These are phyloP conservation scores for Orthonevra nobilis DNA, from an alignment of 2,888 invertebrate genomes.

Conservation along the genomic window DNA sequence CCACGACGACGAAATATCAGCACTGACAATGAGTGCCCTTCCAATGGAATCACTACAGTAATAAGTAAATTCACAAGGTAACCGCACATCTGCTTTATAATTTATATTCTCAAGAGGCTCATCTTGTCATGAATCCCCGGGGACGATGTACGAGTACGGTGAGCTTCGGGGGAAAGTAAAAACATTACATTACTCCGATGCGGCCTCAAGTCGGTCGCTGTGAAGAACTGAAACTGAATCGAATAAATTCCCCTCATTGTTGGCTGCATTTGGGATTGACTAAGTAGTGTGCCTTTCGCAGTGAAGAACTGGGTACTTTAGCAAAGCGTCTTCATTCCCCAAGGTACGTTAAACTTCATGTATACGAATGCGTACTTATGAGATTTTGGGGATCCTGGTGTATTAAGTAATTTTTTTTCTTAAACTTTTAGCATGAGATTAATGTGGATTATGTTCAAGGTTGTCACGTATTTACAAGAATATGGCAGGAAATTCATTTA, in stretches of 20 bases:
- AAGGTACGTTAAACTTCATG: conserved; percentile 1
- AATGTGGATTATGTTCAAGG: too few relatives aligned
- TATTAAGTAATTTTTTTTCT: too few relatives aligned
- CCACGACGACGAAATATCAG: too few relatives aligned
- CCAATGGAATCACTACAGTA: too few relatives aligned
- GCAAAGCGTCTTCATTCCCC: too few relatives aligned
- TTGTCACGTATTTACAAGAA: too few relatives aligned
- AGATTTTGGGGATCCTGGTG: not conserved
- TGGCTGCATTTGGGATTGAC: conserved; percentile 27
- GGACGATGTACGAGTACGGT: conserved; percentile 6
- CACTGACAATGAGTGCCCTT: too few relatives aligned
- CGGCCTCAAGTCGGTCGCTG: conserved; percentile 1
- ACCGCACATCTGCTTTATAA: conserved; percentile 4
- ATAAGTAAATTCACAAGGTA: not conserved
- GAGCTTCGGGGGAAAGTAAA: conserved; percentile 23
- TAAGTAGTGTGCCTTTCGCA: not conserved
- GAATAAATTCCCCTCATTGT: conserved; percentile 8
- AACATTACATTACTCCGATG: conserved; percentile 11
- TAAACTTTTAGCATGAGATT: too few relatives aligned
- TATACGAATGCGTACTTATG: conserved; percentile 5
- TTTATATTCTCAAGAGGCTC: conserved; percentile 12
- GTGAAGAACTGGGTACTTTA: too few relatives aligned
- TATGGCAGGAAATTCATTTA: too few relatives aligned
- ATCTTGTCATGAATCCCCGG: conserved; percentile 14
- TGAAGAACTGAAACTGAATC: conserved; percentile 8